Base-by-base conservation (phyloP, 64 coral and sea anemone species). In the Porites lutea region DNA sequence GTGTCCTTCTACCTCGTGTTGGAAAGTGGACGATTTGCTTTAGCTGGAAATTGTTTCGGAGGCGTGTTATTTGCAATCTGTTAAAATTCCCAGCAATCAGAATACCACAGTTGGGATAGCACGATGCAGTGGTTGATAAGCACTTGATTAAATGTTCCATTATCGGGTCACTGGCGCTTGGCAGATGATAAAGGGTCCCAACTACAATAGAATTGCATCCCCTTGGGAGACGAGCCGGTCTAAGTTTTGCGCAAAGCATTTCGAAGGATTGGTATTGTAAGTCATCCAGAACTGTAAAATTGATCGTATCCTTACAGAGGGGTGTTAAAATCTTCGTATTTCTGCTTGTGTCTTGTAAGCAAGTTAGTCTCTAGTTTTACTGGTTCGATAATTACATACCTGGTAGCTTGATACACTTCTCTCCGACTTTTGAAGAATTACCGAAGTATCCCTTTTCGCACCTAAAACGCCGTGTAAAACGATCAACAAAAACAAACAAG, bases 381-480 rank as follows among this genome's bases (percentile, higher is more conserved):
- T 37, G 27, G 27, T 37, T 88, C 4, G 15, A 18, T 22, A 13
- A 53, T 19, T 49, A 52, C 13, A 79, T 88, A 98, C 96, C 91
- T 98, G 93, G 93, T 18, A 95, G 88, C 79, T 95, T 98, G 11
- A 92, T 82, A 18, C 96, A 98, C 53, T 98, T 98, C 72, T 91
- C 86, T 54, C 96, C 96, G 0, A 90, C 90, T 46, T 94, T 94
- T 6, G 57, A 79, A 12, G 96, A 93, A 79, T 98, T 92, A 6
- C 96, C 96, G 13, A 82, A 82, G 23, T 98, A 98, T 80, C 93
- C 90, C 23, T 86, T 75, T 2, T 90, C 73, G 83, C 96, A 98
- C 44, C 96, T 98, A 68, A 5, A 92, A 79, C 78, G 54, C 59
- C 55, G 57, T 13, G 20, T 18, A 64, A 19, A 49, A 68, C 13